Base-by-base conservation (phyloP, 2,888 invertebrate genomes). In the Campopleginae sp. region DNA sequence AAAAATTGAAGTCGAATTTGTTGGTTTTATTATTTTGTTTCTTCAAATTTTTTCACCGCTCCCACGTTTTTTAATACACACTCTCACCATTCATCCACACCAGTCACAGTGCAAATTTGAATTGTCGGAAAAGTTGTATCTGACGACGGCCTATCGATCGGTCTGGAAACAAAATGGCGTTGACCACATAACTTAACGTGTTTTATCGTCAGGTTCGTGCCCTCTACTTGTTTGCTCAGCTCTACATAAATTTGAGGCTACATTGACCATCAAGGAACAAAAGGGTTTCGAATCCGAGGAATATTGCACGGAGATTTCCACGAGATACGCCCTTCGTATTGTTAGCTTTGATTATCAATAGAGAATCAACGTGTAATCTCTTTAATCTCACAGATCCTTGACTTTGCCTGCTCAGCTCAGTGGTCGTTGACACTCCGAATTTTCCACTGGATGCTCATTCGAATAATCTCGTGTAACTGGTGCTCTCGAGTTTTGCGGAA, bases 381-480 rank as follows among this genome's bases (percentile, higher is more conserved):
- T 66, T 46, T 38, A n/a, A 66, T 77, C 54, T 23, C 42, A 8
- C 33, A 10, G 66, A 66, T 66, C 51, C 68, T 77, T 77, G 66
- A 65, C 76, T 76, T 33, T 65, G 51, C 51, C 10, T 42, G n/a
- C 44, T 19, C 27, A 42, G 42, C 51, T 68, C 66, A 17, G 5
- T 68, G 77, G 77, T 77, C 77, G 68, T 77, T 77, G 77, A 77
- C 77, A 77, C 77, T 66, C 77, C 66, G 66, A 77, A 77, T 77
- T 77, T 77, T 77, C 77, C 77, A 77, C 42, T 68, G 66, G 31
- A 54, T 54, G 33, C 77, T 77, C 76, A 33, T 27, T 63, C 75
- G 76, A 51, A 33, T 65, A 76, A 65, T 77, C 76, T 48, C 46
- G 72, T 72, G 51, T 33, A 2, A 6, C 61, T 46, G 72, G 42